Evolutionary conservation across 2,797 vertebrate species (phyloP).

Genomic region (Clarias fuscus): DNA sequence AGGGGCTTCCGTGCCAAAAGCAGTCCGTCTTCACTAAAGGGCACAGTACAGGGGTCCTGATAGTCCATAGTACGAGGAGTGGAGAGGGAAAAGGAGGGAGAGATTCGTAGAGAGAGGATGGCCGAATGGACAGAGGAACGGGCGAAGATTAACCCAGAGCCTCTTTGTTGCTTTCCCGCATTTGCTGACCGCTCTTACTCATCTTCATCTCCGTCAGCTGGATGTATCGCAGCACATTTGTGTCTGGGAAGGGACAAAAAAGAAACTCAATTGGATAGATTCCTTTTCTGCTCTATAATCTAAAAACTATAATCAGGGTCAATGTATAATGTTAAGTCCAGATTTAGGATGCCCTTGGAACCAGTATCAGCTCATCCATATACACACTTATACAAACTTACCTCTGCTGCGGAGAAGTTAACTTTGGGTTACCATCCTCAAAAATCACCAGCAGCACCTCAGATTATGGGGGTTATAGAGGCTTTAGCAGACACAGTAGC

Average conservation of each 20-base stretch:
- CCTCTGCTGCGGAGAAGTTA: too few species aligned
- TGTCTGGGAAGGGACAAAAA: constrained; percentile 72
- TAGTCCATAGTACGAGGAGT: constrained; percentile 56
- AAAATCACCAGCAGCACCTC: too few species aligned
- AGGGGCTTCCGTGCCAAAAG: constrained; percentile 41
- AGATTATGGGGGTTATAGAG: too few species aligned
- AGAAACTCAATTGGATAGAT: background rate
- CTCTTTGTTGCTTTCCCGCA: constrained; percentile 79
- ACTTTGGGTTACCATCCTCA: too few species aligned
- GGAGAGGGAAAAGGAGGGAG: constrained; percentile 38
- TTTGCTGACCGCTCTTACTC: constrained; percentile 80
- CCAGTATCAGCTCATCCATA: background rate
- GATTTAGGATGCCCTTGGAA: background rate
- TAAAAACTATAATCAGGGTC: background rate
- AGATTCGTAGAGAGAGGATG: constrained; percentile 51
- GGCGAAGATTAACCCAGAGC: constrained; percentile 67
- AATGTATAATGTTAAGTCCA: background rate
- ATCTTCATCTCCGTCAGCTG: constrained; percentile 95
- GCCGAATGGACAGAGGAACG: constrained; percentile 41
- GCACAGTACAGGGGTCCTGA: constrained; percentile 54
- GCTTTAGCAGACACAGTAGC: too few species aligned
- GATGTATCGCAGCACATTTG: constrained; percentile 91
- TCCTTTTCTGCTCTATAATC: background rate
- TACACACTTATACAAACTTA: background rate
- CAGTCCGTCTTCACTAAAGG: constrained; percentile 33